These are phyloP conservation scores for Echeneis naucrates DNA, from an alignment of 2,797 vertebrate genomes.

Conservation along the genomic window DNA sequence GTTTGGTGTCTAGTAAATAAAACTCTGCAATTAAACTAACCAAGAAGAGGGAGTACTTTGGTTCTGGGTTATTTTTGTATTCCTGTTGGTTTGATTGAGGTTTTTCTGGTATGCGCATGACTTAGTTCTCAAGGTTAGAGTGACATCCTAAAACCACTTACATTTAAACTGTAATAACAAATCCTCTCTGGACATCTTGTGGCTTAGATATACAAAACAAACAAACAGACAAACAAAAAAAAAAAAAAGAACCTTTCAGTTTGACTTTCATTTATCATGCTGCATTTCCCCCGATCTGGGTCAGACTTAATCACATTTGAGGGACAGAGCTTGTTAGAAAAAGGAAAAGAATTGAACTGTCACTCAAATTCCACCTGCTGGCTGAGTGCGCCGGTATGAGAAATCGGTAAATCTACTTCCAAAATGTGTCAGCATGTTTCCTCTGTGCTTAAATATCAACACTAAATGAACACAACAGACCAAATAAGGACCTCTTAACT, in stretches of 20 bases:
- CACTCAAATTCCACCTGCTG: slow-evolving; percentile 57
- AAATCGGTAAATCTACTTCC: slow-evolving; percentile 9
- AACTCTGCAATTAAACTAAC: slow-evolving; percentile 23
- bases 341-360: slow-evolving; percentile 70
- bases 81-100: slow-evolving; percentile 29
- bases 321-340: slow-evolving; percentile 45
- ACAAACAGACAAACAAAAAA: too few relatives aligned
- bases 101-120: slow-evolving; percentile 25
- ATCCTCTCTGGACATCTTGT: slow-evolving; percentile 28
- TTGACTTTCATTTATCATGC: slow-evolving; percentile 68
- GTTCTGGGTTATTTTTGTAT: slow-evolving; percentile 34
- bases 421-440: slow-evolving; percentile 1
- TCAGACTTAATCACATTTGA: slow-evolving; percentile 64
- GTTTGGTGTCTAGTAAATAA: not conserved
- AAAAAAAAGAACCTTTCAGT: slow-evolving; percentile 63
- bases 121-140: slow-evolving; percentile 52
- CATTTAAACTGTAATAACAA: slow-evolving; percentile 44
- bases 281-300: slow-evolving; percentile 43
- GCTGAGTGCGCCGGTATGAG: slow-evolving; percentile 8
- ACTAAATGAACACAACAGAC: slow-evolving; percentile 26
- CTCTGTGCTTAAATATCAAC: slow-evolving; percentile 4
- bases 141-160: slow-evolving; percentile 48
- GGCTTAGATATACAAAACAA: slow-evolving; percentile 40
- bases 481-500: slow-evolving; percentile 44
- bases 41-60: slow-evolving; percentile 13